Evolutionary conservation across 2,113 vertebrate species (phyloP).

Genomic region (Poecilia latipinna): DNA sequence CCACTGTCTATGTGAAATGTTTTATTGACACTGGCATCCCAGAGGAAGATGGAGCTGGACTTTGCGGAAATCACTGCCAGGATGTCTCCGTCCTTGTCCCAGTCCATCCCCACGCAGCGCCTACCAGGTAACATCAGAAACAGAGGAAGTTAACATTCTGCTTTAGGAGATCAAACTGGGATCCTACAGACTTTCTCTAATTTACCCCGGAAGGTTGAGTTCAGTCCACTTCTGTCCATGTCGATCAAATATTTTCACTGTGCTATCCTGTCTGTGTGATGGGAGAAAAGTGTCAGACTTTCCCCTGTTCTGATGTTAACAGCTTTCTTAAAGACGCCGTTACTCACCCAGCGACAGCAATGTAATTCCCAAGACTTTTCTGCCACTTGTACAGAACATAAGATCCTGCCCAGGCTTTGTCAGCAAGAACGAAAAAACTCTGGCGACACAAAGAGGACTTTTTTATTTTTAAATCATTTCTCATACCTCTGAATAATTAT

Average conservation of each 20-base stretch:
- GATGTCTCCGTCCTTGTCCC: conserved; percentile 96
- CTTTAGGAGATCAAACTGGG: not conserved
- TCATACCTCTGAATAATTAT: not conserved
- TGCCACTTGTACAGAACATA: conserved; percentile 92
- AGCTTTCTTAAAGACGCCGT: not conserved
- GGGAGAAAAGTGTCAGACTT: conserved; percentile 3
- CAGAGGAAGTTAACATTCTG: not conserved
- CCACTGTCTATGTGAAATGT: conserved; percentile 91
- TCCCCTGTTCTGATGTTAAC: not conserved
- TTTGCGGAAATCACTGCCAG: conserved; percentile 94
- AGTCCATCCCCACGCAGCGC: conserved; percentile 90
- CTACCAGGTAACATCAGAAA: conserved; percentile 63
- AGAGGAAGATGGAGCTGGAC: conserved; percentile 88
- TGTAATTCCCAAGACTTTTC: conserved; percentile 91
- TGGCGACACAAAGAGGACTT: conserved; percentile 58
- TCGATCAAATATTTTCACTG: conserved; percentile 97
- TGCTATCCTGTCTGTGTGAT: conserved; percentile 83
- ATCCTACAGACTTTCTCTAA: conserved; percentile 30
- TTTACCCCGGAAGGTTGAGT: conserved; percentile 90
- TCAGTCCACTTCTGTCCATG: conserved; percentile 95
- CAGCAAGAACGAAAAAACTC: conserved; percentile 89
- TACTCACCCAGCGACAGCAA: conserved; percentile 94
- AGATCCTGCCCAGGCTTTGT: conserved; percentile 85
- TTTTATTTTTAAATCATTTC: not conserved
- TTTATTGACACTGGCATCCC: conserved; percentile 95